Conservation (phyloP, 2,113 vertebrate genomes). For the Albula glossodonta region DNA sequence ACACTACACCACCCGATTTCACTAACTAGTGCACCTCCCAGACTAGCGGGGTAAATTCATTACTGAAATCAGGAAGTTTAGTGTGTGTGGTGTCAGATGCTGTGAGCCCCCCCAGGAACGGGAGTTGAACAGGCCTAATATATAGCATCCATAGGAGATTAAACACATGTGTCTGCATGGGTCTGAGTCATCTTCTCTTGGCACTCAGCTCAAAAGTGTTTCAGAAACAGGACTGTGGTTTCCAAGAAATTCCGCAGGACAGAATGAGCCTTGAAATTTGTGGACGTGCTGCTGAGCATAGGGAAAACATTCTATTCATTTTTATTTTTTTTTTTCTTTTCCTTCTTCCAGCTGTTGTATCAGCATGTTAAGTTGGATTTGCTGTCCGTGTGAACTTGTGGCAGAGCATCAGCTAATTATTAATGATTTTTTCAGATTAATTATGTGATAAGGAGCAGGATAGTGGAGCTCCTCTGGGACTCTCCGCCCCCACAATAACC, state of each 20-base stretch:
- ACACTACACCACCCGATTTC: no score
- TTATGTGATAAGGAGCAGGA: not conserved
- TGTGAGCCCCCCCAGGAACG: no score
- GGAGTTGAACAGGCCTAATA: no score
- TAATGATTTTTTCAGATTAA: not conserved
- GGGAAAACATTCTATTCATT: not conserved
- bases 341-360: not conserved
- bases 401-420: constrained; percentile 16
- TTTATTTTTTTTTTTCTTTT: not conserved
- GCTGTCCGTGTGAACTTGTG: not conserved
- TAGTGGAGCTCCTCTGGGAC: not conserved
- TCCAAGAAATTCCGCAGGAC: constrained; percentile 20
- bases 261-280: not conserved
- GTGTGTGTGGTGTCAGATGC: no score
- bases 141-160: constrained; percentile 34
- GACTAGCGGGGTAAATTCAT: no score
- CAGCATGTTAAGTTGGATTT: constrained; percentile 13
- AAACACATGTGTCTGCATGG: constrained; percentile 41
- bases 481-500: no score
- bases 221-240: constrained; percentile 33
- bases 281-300: not conserved
- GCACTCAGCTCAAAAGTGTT: constrained; percentile 34
- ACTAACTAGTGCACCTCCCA: no score
- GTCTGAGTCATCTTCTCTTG: constrained; percentile 56
- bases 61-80: no score